These are phyloP conservation scores for Nicator chloris DNA, from an alignment of 2,113 vertebrate species.

Conservation along the genomic window DNA sequence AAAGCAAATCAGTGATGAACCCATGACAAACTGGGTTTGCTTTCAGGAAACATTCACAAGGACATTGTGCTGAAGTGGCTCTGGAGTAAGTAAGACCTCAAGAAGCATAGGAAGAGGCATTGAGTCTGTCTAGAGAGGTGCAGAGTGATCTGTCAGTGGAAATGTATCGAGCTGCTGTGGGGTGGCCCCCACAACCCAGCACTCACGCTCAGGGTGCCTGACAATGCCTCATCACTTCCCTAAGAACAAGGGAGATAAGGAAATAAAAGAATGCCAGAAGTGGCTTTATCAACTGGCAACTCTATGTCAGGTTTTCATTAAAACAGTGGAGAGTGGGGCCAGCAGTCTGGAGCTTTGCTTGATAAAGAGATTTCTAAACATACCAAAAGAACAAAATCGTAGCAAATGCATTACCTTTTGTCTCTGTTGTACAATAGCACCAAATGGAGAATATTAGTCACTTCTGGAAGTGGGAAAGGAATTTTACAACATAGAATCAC, in stretches of 20 bases:
- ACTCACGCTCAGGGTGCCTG: neutral
- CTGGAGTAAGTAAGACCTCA: neutral
- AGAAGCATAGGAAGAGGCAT: neutral
- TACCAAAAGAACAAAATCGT: neutral
- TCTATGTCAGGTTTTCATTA: constrained; percentile 48
- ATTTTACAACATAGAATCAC: constrained; percentile 18
- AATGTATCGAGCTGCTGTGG: neutral
- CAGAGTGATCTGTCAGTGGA: neutral
- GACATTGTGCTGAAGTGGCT: neutral
- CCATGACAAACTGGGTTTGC: neutral
- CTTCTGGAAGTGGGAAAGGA: constrained; percentile 40
- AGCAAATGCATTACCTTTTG: constrained; percentile 65
- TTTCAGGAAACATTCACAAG: neutral
- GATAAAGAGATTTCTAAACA: constrained; percentile 59
- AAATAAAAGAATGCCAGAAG: constrained; percentile 53
- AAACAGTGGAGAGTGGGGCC: constrained; percentile 32
- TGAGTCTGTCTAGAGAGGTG: neutral
- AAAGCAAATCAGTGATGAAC: neutral
- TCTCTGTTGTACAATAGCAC: constrained; percentile 39
- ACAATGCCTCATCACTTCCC: constrained; percentile 8
- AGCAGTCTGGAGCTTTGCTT: constrained; percentile 29
- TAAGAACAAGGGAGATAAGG: constrained; percentile 51
- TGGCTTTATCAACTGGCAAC: constrained; percentile 45
- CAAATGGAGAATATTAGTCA: constrained; percentile 46
- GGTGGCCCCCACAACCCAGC: neutral